Base-by-base conservation (phyloP, 2,113 vertebrate species). In the Lonchura striata region DNA sequence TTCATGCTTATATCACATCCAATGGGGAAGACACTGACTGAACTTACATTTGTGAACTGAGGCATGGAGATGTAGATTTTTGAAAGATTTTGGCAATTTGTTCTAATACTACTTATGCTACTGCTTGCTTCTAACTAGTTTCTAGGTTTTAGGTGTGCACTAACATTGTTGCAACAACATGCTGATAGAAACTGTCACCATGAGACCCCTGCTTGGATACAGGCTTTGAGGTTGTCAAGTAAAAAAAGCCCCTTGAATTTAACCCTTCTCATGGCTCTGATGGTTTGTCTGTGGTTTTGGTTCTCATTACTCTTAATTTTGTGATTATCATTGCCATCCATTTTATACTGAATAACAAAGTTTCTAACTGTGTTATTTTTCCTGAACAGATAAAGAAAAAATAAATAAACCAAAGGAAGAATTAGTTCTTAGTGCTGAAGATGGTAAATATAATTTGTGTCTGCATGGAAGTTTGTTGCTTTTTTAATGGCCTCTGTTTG, bases 361-460 rank as follows among this genome's bases (percentile, higher is more conserved):
- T 68, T 86, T 91, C 96, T 98, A 97, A 98, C 95, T 80, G 82
- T 97, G 82, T 96, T 97, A 82, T 88, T 91, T 98, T 95, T 95
- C 92, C 95, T 97, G 92, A 95, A 98, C 98, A 98, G 98, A 98
- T 97, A 97, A 98, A 98, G 98, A 80, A 84, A 98, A 95, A 85
- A 88, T 96, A 95, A 96, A 92, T 89, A 96, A 91, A 83, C 93
- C 95, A 90, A 97, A 95, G 93, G 98, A 98, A 95, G 97, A 98
- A 93, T 96, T 98, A 90, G 96, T 98, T 80, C 96, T 94, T 96
- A 99, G 98, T 98, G 97, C 98, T 88, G 97, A 98, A 97, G 97
- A 99, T 97, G 98, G 98, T 99, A 98, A 98, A 97, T 97, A 98
- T 97, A 33, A 85, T 74, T 94, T 97, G 78, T 96, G 28, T 96